Conservation (phyloP, 2,113 vertebrate species). For the Lipotes vexillifer region DNA sequence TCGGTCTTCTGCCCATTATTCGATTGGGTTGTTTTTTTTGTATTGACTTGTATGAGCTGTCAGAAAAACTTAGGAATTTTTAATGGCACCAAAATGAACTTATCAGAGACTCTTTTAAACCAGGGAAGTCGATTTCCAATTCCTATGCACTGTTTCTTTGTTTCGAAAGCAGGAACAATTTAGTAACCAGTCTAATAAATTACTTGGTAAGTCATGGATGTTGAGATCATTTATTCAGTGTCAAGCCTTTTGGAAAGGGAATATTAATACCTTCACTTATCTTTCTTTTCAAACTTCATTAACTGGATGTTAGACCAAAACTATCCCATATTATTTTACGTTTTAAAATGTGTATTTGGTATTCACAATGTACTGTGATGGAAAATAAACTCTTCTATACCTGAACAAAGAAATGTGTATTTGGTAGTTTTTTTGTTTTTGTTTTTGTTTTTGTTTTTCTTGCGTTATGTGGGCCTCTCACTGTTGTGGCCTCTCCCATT, state of each 20-base stretch:
- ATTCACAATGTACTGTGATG: too few species aligned
- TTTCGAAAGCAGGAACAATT: background rate
- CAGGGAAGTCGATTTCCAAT: background rate
- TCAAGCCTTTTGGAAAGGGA: background rate
- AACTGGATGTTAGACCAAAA: background rate
- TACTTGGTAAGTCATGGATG: background rate
- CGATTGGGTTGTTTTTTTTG: background rate
- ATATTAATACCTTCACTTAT: background rate
- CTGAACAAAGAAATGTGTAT: background rate
- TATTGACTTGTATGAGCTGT: background rate
- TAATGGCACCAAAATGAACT: background rate
- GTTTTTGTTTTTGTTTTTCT: too few species aligned
- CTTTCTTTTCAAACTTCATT: background rate
- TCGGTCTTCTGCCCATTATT: background rate
- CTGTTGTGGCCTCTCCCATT: too few species aligned
- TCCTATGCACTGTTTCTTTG: background rate
- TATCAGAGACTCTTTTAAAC: background rate
- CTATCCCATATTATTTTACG: background rate
- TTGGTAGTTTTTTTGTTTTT: background rate
- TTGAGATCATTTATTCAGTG: slow-evolving; percentile 10
- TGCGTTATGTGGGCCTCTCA: too few species aligned
- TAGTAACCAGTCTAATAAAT: background rate
- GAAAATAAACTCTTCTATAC: too few species aligned
- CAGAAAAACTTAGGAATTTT: background rate
- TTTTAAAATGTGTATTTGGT: slow-evolving; percentile 8